These are phyloP conservation scores for Creontiades dilutus DNA, from an alignment of 2,888 invertebrate genomes.

Conservation along the genomic window DNA sequence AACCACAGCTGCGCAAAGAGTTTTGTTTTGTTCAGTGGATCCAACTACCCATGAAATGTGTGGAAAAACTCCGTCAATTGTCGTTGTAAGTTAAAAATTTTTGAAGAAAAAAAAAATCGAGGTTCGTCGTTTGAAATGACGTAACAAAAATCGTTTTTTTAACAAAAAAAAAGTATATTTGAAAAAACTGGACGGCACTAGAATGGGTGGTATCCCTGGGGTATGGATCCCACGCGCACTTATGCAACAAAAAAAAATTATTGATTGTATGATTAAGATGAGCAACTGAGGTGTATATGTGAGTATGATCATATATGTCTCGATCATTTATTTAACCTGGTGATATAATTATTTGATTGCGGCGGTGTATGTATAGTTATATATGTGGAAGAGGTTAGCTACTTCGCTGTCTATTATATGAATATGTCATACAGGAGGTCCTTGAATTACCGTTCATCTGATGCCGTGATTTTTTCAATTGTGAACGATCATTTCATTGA, in stretches of 20 bases:
- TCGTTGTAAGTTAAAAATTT: background rate
- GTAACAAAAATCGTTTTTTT: no score
- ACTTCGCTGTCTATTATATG: slow-evolving; percentile 61
- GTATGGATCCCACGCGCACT: slow-evolving; percentile 10
- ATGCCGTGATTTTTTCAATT: background rate
- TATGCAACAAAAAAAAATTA: background rate
- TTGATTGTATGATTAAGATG: slow-evolving; percentile 3
- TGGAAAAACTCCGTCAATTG: slow-evolving; percentile 22
- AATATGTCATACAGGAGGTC: slow-evolving; percentile 49
- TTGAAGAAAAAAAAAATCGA: no score
- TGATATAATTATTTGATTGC: slow-evolving; percentile 66
- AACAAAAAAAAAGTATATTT: no score
- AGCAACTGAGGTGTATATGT: slow-evolving; percentile 54
- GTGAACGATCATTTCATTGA: no score
- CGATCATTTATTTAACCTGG: slow-evolving; percentile 71
- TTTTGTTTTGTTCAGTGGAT: slow-evolving; percentile 17
- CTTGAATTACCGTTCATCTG: background rate
- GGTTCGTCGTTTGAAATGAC: no score
- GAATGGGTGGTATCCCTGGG: background rate
- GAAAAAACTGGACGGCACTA: background rate
- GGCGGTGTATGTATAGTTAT: slow-evolving; percentile 69
- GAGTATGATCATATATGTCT: slow-evolving; percentile 60
- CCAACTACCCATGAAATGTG: background rate
- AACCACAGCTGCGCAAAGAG: slow-evolving; percentile 26
- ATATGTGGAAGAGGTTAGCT: slow-evolving; percentile 60